These are phyloP conservation scores for Xylocampa areola DNA, from an alignment of 2,888 invertebrate genomes.

Conservation along the genomic window DNA sequence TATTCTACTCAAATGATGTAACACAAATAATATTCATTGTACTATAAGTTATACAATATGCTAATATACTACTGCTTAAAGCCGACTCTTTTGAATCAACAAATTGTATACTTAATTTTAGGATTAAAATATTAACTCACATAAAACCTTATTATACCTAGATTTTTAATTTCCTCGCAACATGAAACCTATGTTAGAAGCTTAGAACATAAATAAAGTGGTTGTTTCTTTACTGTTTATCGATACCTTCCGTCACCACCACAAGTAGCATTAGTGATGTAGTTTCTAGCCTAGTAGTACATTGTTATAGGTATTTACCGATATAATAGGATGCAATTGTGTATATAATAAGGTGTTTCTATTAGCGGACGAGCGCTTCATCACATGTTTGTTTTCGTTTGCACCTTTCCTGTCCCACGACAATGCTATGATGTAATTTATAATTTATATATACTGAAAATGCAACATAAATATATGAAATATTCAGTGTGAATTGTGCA, in stretches of 20 bases:
- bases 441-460: slow-evolving; percentile 49
- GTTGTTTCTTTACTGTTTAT: background rate
- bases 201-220: background rate
- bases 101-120: too few species aligned
- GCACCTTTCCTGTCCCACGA: slow-evolving; percentile 83
- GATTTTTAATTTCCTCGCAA: background rate
- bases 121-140: too few species aligned
- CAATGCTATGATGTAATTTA: slow-evolving; percentile 49
- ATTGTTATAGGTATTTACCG: slow-evolving; percentile 49
- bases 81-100: too few species aligned
- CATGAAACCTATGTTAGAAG: background rate
- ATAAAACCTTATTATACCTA: too few species aligned
- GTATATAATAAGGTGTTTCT: slow-evolving; percentile 67
- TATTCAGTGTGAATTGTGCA: too few species aligned
- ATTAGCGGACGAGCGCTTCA: slow-evolving; percentile 66
- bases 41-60: too few species aligned
- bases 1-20: too few species aligned
- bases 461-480: slow-evolving; percentile 2
- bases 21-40: too few species aligned
- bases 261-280: slow-evolving; percentile 3
- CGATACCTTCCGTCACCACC: background rate
- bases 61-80: too few species aligned
- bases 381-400: slow-evolving; percentile 77
- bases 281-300: slow-evolving; percentile 32
- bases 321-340: slow-evolving; percentile 56